These are phyloP conservation scores for Brachionichthys hirsutus DNA, from an alignment of 2,113 vertebrate species.

Conservation along the genomic window DNA sequence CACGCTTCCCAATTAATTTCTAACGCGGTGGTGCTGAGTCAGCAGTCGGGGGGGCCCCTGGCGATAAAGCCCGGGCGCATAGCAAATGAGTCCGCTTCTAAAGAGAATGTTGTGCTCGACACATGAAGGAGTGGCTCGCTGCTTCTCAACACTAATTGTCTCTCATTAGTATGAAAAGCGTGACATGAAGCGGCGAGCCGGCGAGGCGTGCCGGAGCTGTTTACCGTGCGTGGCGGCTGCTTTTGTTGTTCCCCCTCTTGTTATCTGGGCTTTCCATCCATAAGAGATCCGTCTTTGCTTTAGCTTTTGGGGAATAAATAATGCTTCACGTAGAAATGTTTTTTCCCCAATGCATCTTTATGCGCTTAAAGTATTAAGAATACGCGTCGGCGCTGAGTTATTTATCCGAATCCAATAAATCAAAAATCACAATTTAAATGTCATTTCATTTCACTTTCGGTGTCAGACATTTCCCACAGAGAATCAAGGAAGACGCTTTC, in stretches of 20 bases:
- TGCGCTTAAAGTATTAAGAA: too few relatives aligned
- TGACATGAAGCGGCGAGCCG: conserved; percentile 47
- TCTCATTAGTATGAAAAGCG: conserved; percentile 66
- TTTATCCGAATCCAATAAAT: too few relatives aligned
- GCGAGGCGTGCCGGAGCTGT: conserved; percentile 32
- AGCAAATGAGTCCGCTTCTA: conserved; percentile 63
- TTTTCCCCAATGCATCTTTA: too few relatives aligned
- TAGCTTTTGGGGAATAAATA: not conserved
- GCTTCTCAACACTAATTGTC: conserved; percentile 63
- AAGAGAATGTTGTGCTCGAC: conserved; percentile 51
- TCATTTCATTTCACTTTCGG: too few relatives aligned
- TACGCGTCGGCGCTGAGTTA: too few relatives aligned
- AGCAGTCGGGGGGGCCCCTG: conserved; percentile 64
- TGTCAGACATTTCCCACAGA: too few relatives aligned
- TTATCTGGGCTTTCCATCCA: not conserved
- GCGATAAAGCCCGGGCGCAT: conserved; percentile 55
- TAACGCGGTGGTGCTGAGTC: conserved; percentile 60
- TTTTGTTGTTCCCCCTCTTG: not conserved
- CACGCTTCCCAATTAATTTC: conserved; percentile 47
- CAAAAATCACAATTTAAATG: too few relatives aligned
- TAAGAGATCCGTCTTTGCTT: not conserved
- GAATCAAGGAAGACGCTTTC: too few relatives aligned
- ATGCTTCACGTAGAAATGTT: too few relatives aligned
- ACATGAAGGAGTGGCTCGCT: conserved; percentile 46
- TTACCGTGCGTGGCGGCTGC: conserved; percentile 17